phyloP scores from a whole-genome alignment of 30 jellyfish, hydroid and myxozoan genomes.

The Rhopilema esculentum region DNA sequence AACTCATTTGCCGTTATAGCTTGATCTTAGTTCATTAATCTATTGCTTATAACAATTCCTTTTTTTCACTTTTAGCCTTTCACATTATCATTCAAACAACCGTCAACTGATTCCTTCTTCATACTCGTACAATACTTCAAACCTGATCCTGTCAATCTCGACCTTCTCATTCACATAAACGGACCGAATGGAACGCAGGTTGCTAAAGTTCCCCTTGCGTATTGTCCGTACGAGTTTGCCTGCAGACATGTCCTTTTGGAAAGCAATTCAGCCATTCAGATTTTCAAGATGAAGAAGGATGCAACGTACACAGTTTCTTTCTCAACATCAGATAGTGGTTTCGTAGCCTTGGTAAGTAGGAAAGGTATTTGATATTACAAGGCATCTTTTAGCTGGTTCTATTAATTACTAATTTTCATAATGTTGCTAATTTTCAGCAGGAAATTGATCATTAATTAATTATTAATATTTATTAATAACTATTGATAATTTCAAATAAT shows the following conservation, averaged over 20 bases:
- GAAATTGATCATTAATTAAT: too few relatives aligned
- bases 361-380: neutral
- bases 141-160: neutral
- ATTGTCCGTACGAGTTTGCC: slow-evolving; percentile 77
- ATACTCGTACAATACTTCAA: slow-evolving; percentile 46
- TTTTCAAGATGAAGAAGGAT: neutral
- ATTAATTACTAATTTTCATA: too few relatives aligned
- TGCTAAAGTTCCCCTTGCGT: slow-evolving; percentile 34
- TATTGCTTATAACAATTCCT: neutral
- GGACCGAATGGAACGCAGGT: slow-evolving; percentile 5
- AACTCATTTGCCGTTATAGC: too few relatives aligned
- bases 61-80: slow-evolving; percentile 22
- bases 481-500: too few relatives aligned
- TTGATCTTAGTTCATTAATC: too few relatives aligned
- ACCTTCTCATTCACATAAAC: neutral
- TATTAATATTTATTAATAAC: too few relatives aligned
- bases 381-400: neutral
- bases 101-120: slow-evolving; percentile 37
- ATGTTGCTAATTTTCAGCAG: too few relatives aligned
- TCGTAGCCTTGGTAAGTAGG: slow-evolving; percentile 52
- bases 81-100: slow-evolving; percentile 29
- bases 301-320: slow-evolving; percentile 11
- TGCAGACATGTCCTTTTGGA: slow-evolving; percentile 82
- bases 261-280: neutral
- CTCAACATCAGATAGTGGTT: neutral